Evolutionary conservation across 2,888 invertebrate genomes (phyloP).

Genomic region (Coenonympha glycerion): DNA sequence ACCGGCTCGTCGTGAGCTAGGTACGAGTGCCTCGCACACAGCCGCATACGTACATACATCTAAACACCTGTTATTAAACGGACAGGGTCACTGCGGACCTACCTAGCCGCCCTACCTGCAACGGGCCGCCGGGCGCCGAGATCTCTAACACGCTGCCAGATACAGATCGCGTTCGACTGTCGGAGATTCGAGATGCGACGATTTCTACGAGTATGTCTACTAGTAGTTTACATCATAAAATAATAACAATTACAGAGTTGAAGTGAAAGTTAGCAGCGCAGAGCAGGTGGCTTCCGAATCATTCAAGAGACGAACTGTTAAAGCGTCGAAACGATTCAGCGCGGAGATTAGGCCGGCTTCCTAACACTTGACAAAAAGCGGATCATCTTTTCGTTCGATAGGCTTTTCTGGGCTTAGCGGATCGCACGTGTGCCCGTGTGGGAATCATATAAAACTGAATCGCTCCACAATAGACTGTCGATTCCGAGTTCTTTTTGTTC

Average conservation of each 20-base stretch:
- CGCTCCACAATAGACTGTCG: conserved; percentile 24
- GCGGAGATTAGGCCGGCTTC: conserved; percentile 44
- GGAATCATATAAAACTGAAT: conserved; percentile 34
- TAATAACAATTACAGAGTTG: conserved; percentile 52
- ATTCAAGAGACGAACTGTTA: conserved; percentile 37
- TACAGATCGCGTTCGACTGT: conserved; percentile 52
- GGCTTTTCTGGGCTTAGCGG: conserved; percentile 59
- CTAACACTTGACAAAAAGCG: conserved; percentile 45
- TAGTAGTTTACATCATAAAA: conserved; percentile 46
- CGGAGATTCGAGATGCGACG: conserved; percentile 59
- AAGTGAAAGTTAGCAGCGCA: conserved; percentile 34
- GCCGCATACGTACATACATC: conserved; percentile 70
- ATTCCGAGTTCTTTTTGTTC: conserved; percentile 21
- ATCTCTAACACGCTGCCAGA: conserved; percentile 69
- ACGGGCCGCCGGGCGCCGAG: too few species aligned
- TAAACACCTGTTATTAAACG: conserved; percentile 75
- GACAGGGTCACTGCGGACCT: conserved; percentile 60
- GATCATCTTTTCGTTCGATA: conserved; percentile 47
- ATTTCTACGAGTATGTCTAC: conserved; percentile 55
- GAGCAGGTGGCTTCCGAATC: conserved; percentile 29
- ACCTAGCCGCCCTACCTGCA: conserved; percentile 36
- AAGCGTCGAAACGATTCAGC: conserved; percentile 40
- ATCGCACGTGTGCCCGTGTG: conserved; percentile 51
- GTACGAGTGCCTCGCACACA: conserved; percentile 62
- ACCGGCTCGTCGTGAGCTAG: conserved; percentile 73